phyloP scores from a whole-genome alignment of 2,113 vertebrate species.

The Pseudopodoces humilis region DNA sequence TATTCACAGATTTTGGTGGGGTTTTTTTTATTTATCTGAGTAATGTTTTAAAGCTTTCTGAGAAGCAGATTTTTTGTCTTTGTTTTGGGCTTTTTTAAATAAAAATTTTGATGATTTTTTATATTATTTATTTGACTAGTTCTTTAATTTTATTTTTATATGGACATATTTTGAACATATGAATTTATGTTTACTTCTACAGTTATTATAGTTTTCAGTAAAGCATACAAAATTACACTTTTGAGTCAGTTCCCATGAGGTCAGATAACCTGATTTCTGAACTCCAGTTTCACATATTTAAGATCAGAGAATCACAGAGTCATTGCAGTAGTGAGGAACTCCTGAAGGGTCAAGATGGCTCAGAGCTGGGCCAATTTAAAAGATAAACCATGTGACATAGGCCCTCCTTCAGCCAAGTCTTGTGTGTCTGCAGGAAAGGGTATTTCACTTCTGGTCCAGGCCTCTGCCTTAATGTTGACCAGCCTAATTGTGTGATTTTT shows the following conservation, averaged over 20 bases:
- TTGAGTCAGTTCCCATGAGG: not conserved
- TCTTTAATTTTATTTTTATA: not conserved
- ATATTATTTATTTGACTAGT: not conserved
- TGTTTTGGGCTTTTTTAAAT: fast-evolving
- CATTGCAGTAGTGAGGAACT: not conserved
- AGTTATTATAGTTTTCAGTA: not conserved
- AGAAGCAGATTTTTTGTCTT: not conserved
- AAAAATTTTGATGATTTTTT: fast-evolving
- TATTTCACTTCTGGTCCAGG: not conserved
- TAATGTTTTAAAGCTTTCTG: not conserved
- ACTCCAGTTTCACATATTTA: not conserved
- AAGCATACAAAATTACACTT: not conserved
- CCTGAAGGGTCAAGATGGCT: not conserved
- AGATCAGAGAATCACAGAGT: too few relatives aligned
- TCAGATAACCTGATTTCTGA: not conserved
- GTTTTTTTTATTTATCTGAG: not conserved
- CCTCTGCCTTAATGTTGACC: not conserved
- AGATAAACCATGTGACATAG: not conserved
- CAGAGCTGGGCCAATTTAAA: not conserved
- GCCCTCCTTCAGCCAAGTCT: not conserved
- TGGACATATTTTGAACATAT: not conserved
- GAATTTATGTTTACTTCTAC: not conserved
- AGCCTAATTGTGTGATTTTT: not conserved
- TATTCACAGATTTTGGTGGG: not conserved
- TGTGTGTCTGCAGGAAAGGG: not conserved